phyloP scores from a whole-genome alignment of 2,113 vertebrate species.

The Ceyx cyanopectus region DNA sequence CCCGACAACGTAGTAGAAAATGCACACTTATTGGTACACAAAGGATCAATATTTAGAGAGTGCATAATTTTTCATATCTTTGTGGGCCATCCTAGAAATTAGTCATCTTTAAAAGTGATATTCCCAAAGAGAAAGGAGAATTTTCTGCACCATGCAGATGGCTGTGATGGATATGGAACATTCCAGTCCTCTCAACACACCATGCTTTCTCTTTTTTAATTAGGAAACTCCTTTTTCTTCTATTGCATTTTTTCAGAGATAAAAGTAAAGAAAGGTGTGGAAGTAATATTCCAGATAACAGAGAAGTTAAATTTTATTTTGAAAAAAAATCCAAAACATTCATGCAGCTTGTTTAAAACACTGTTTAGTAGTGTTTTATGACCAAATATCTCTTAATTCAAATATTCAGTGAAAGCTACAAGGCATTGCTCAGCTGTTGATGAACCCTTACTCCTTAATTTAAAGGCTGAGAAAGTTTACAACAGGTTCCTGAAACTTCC shows the following conservation, averaged over 20 bases:
- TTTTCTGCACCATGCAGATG: background rate
- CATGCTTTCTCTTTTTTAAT: background rate
- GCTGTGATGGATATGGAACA: background rate
- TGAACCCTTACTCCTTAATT: background rate
- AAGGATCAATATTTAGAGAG: conserved; percentile 31
- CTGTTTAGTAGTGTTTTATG: background rate
- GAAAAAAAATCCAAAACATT: background rate
- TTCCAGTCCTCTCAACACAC: background rate
- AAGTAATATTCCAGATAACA: background rate
- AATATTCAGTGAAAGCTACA: background rate
- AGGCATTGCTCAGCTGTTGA: background rate
- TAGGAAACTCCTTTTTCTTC: background rate
- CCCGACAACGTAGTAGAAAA: background rate
- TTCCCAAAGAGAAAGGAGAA: background rate
- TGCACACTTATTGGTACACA: background rate
- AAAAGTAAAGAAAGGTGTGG: background rate
- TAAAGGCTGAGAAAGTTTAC: background rate
- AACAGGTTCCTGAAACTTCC: background rate
- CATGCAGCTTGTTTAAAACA: background rate
- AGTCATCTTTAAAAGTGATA: background rate
- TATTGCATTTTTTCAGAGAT: background rate
- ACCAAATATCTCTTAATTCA: background rate
- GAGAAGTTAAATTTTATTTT: background rate
- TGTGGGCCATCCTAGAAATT: background rate
- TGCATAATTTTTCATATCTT: background rate